Evolutionary conservation across 2,113 vertebrate genomes (phyloP).

Genomic region (Clarias batrachus): DNA sequence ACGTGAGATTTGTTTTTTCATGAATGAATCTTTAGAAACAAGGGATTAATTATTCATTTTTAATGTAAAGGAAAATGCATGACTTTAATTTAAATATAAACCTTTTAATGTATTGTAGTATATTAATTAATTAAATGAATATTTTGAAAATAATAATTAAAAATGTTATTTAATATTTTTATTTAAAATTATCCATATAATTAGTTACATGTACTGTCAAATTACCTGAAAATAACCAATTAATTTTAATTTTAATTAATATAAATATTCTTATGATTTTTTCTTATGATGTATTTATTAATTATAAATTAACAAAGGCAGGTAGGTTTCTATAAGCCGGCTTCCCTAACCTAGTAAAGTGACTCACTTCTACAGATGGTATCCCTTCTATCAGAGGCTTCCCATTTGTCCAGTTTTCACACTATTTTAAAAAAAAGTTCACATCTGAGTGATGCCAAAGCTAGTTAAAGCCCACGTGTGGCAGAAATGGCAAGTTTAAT

Average conservation of each 20-base stretch:
- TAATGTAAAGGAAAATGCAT: background rate
- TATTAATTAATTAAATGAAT: no score
- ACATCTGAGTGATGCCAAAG: background rate
- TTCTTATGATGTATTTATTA: no score
- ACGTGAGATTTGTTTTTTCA: slow-evolving; percentile 54
- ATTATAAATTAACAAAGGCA: no score
- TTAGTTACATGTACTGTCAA: background rate
- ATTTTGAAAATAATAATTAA: no score
- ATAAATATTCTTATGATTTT: no score
- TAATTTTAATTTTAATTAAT: background rate
- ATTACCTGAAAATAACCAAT: background rate
- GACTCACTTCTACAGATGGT: background rate
- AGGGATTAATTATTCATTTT: background rate
- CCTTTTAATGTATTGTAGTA: no score
- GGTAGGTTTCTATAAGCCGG: no score
- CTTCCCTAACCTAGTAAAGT: no score
- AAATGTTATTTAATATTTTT: background rate
- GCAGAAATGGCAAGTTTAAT: background rate
- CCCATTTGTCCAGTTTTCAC: background rate
- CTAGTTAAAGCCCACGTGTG: background rate
- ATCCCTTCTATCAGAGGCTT: no score
- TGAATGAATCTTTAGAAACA: background rate
- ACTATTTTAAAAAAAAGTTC: background rate
- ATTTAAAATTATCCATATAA: background rate
- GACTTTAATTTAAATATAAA: no score